Evolutionary conservation across 23 tunicate genomes (phyloP).

Genomic region (Diplosoma virens): DNA sequence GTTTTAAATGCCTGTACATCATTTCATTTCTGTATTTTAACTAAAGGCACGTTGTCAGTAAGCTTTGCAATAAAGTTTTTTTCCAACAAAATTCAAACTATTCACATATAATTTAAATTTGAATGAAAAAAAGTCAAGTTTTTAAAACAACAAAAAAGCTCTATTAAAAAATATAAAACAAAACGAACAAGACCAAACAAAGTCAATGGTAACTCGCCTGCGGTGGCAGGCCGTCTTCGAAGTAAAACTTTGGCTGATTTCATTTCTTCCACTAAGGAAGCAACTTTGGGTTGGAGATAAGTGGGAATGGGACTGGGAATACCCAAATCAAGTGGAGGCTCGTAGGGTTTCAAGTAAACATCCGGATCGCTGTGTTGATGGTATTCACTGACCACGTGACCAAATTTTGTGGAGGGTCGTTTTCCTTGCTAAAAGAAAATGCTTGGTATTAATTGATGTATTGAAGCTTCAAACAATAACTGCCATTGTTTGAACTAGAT

Average conservation of each 20-base stretch:
- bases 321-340: constrained; percentile 28
- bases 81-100: too few relatives aligned
- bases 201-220: constrained; percentile 20
- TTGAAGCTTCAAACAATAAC: too few relatives aligned
- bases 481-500: too few relatives aligned
- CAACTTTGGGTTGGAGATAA: constrained; percentile 49
- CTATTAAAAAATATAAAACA: not conserved
- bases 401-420: not conserved
- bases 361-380: constrained; percentile 48
- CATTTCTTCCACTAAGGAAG: not conserved
- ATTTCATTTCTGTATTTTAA: too few relatives aligned
- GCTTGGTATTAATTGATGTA: too few relatives aligned
- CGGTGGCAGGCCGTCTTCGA: constrained; percentile 59
- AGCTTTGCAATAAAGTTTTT: too few relatives aligned
- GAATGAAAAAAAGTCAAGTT: not conserved
- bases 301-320: constrained; percentile 52
- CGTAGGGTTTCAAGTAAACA: constrained; percentile 22
- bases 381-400: constrained; percentile 48
- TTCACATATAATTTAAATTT: too few relatives aligned
- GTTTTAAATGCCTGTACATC: too few relatives aligned
- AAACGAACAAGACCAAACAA: not conserved
- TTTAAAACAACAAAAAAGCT: not conserved
- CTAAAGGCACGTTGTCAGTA: too few relatives aligned
- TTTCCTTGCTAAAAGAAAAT: constrained; percentile 31
- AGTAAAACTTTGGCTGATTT: not conserved